A percentile compares a stretch with the other conserved stretches of the same genome.
Conservation (phyloP, 2,888 invertebrate genomes). For the Xiphydria camelus region DNA sequence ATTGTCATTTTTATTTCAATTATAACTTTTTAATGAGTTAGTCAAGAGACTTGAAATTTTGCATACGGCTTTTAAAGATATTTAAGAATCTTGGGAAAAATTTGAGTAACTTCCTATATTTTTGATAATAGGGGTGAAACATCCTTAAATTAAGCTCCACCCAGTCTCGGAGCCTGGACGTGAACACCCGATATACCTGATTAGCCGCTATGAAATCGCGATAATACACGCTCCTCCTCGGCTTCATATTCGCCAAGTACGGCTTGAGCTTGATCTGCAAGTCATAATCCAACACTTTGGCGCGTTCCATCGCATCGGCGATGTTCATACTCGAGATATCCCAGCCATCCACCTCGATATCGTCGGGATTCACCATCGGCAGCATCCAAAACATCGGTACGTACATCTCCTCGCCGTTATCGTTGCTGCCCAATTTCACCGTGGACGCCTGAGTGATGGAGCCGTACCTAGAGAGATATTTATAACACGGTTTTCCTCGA, state of each 20-base stretch:
- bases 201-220: slow-evolving; percentile 96
- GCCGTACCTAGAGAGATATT: slow-evolving; percentile 67
- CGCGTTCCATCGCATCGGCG: slow-evolving; percentile 84
- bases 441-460: slow-evolving; percentile 93
- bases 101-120: no score
- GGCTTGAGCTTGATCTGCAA: slow-evolving; percentile 78
- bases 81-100: no score
- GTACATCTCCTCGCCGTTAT: slow-evolving; percentile 71
- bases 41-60: no score
- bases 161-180: not conserved
- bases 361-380: slow-evolving; percentile 88
- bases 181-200: slow-evolving; percentile 65
- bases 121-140: no score
- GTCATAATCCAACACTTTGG: slow-evolving; percentile 81
- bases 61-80: no score
- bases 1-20: no score
- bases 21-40: no score
- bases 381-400: slow-evolving; percentile 80
- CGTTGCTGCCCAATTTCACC: slow-evolving; percentile 76
- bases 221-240: slow-evolving; percentile 84
- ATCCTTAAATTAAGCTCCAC: no score
- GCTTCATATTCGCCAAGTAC: slow-evolving; percentile 74
- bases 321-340: slow-evolving; percentile 84
- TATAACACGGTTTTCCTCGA: not conserved
- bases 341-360: slow-evolving; percentile 87